A percentile compares a stretch with the other conserved stretches of the same genome.
phyloP scores from a whole-genome alignment of 2,113 vertebrate species.

The Xyrauchen texanus region DNA sequence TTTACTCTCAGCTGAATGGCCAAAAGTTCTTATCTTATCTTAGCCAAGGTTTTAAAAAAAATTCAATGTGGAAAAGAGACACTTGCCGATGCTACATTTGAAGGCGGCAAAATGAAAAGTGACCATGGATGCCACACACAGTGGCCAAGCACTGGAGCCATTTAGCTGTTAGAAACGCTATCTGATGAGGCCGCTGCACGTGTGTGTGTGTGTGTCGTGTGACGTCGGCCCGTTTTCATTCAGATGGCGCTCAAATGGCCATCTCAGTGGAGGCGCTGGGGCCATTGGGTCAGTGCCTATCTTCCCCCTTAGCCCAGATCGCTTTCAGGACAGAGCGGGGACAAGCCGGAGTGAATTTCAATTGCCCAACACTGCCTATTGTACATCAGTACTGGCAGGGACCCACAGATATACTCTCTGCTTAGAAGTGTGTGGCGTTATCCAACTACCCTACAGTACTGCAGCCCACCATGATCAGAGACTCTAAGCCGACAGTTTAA shows the following conservation, averaged over 20 bases:
- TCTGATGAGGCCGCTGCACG: constrained; percentile 52
- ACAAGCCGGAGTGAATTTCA: constrained; percentile 68
- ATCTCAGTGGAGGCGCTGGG: constrained; percentile 64
- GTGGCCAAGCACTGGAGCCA: constrained; percentile 46
- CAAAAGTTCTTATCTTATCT: too few relatives aligned
- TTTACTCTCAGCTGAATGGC: neutral
- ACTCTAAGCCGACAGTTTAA: constrained; percentile 46
- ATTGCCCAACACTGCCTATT: constrained; percentile 69
- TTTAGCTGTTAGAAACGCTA: constrained; percentile 54
- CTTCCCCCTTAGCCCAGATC: constrained; percentile 74
- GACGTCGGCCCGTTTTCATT: constrained; percentile 63
- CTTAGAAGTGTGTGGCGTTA: constrained; percentile 28
- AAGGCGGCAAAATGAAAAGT: constrained; percentile 37
- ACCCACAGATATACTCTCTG: constrained; percentile 44
- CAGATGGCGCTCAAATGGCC: constrained; percentile 68
- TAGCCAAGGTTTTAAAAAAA: too few relatives aligned
- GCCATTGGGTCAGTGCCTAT: constrained; percentile 73
- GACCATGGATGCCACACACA: constrained; percentile 59
- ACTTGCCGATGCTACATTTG: constrained; percentile 43
- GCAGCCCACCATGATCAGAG: constrained; percentile 47
- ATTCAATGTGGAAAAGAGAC: too few relatives aligned
- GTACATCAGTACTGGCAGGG: constrained; percentile 49
- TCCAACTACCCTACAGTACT: constrained; percentile 37
- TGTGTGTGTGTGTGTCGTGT: constrained; percentile 44
- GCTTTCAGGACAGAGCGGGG: constrained; percentile 60